Evolutionary conservation across 2,797 vertebrate species (phyloP).

Genomic region (Sarcophilus harrisii): DNA sequence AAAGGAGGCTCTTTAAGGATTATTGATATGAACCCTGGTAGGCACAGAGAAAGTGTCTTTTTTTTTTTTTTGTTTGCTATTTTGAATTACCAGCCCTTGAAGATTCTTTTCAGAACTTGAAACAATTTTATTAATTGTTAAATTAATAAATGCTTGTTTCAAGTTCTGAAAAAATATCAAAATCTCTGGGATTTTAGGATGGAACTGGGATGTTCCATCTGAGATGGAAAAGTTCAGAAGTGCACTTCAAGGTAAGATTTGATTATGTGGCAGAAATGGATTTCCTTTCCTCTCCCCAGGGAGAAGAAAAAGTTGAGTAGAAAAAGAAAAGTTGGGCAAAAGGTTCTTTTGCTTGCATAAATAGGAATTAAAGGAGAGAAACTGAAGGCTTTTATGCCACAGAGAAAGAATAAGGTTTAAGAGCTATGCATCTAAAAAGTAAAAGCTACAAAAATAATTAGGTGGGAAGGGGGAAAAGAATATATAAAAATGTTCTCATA

Average conservation of each 20-base stretch:
- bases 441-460: conserved; percentile 34
- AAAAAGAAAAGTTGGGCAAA: neutral
- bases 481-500: neutral
- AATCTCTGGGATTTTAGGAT: neutral
- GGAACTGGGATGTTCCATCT: neutral
- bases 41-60: neutral
- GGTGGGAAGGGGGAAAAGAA: neutral
- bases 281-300: neutral
- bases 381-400: conserved; percentile 44
- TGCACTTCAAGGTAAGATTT: neutral
- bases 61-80: neutral
- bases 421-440: conserved; percentile 51
- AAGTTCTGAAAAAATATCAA: neutral
- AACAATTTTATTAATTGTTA: too few species aligned
- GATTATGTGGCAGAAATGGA: neutral
- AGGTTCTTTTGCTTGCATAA: conserved; percentile 51
- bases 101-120: too few species aligned
- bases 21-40: neutral
- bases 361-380: conserved; percentile 22
- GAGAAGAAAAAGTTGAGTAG: neutral
- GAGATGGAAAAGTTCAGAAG: neutral
- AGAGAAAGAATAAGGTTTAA: conserved; percentile 4
- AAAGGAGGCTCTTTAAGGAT: neutral
- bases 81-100: neutral
- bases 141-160: neutral